Base-by-base conservation (phyloP, 2,888 invertebrate species). In the Metacarcinus magister region DNA sequence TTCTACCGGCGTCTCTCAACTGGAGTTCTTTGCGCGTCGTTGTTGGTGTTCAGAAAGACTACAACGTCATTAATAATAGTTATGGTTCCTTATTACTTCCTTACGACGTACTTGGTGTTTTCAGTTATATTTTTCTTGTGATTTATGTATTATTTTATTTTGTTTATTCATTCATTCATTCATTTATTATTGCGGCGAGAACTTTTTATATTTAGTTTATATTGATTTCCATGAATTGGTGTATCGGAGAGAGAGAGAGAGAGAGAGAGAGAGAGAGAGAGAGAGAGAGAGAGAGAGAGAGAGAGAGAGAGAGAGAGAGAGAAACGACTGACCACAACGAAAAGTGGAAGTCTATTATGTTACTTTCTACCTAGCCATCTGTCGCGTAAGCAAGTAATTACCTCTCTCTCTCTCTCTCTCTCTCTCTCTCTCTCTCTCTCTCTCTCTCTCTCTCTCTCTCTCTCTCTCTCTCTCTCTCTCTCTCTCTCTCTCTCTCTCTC, bases 401-500 rank as follows among this genome's bases (percentile, higher is more conserved):
- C 28, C 43, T 67, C 67, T 67, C 60, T 93, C 67, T n/a, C 4
- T 23, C 5, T 16, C 44, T 91, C 2, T 19, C 2, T 91, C 43
- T 90, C 90, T 39, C 28, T 28, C 90, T 90, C 44, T 39, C 23
- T 39, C 93, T 75, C 39, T 75, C 93, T 60, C 19, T 39, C 39
- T 67, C 75, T 19, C 93, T 67, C 43, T 93, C n/a, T 39, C 93
- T 28, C 39, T 39, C 44, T 44, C 39, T 93, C 67, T 44, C 75
- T 67, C 39, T 43, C 28, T 43, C 23, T 67, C 93, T 75, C 75
- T 60, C 93, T 93, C 93, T 60, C 60, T 54, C 39, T 39, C 60
- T 39, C 60, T 67, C 67, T 67, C 67, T 48, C 48, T 48, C 48
- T 48, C 87, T 87, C 87, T 87, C 32, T 87, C 87, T 32, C 32